These are phyloP conservation scores for Leuciscus waleckii DNA, from an alignment of 2,797 vertebrate genomes.

Conservation along the genomic window DNA sequence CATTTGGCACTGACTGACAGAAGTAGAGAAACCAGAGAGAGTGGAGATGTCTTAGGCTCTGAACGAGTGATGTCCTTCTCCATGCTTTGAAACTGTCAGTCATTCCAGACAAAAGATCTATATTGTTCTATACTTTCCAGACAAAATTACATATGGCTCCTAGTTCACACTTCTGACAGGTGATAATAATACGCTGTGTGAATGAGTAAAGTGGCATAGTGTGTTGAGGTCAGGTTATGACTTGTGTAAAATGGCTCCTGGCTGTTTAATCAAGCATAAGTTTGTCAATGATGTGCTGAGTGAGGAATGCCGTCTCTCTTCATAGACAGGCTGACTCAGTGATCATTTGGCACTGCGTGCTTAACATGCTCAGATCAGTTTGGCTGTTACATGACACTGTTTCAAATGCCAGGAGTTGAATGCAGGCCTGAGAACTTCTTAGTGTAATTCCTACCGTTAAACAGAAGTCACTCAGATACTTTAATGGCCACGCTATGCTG, in stretches of 20 bases:
- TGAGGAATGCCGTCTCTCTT: constrained; percentile 32
- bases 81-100: constrained; percentile 3
- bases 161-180: constrained; percentile 9
- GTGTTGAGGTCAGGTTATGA: constrained; percentile 41
- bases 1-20: constrained; percentile 35
- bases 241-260: constrained; percentile 47
- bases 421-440: not conserved
- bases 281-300: constrained; percentile 40
- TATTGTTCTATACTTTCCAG: not conserved
- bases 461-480: not conserved
- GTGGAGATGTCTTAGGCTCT: not conserved
- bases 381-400: not conserved
- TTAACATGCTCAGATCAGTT: not conserved
- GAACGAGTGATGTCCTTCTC: not conserved
- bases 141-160: not conserved
- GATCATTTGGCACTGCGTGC: not conserved
- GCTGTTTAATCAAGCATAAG: constrained; percentile 46
- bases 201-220: constrained; percentile 27
- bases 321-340: constrained; percentile 6
- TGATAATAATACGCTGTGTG: not conserved
- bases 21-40: not conserved
- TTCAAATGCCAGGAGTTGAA: not conserved
- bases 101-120: not conserved
- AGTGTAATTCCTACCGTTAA: not conserved
- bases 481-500: not conserved